Conservation (phyloP, 2,113 vertebrate species). For the Coryphaenoides rupestris region DNA sequence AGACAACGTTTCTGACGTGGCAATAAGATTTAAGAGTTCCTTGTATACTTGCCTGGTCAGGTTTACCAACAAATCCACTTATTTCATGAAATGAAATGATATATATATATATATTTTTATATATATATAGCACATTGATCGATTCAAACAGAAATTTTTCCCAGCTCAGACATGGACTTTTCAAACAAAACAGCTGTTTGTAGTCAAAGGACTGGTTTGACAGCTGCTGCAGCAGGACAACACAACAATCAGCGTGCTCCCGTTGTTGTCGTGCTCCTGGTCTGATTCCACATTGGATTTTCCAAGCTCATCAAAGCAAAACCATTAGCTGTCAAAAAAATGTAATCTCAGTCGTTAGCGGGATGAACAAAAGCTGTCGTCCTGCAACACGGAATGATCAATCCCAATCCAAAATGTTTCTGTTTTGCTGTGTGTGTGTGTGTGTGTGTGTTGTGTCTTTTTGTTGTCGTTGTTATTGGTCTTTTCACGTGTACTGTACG, state of each 20-base stretch:
- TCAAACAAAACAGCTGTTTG: constrained; percentile 25
- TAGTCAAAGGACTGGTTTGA: constrained; percentile 25
- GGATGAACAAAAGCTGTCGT: constrained; percentile 54
- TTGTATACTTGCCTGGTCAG: no score
- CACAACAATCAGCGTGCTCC: constrained; percentile 34
- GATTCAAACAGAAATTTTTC: constrained; percentile 29
- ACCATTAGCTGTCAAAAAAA: constrained; percentile 55
- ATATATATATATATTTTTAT: no score
- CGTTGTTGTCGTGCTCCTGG: constrained; percentile 43
- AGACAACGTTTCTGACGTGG: no score
- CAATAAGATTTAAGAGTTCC: no score
- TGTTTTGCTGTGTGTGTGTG: constrained; percentile 21
- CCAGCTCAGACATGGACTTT: constrained; percentile 24
- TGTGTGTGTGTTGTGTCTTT: background rate
- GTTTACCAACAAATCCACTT: constrained; percentile 22
- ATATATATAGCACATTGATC: constrained; percentile 25
- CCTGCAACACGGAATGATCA: constrained; percentile 1
- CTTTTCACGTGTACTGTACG: background rate
- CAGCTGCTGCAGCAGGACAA: constrained; percentile 25
- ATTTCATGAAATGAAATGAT: constrained; percentile 30
- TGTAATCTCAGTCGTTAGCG: constrained; percentile 49
- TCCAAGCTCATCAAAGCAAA: constrained; percentile 39
- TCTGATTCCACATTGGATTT: constrained; percentile 48
- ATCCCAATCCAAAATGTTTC: constrained; percentile 30
- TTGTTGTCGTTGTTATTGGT: background rate